Evolutionary conservation across 2,113 vertebrate genomes (phyloP).

Genomic region (Malurus melanocephalus): DNA sequence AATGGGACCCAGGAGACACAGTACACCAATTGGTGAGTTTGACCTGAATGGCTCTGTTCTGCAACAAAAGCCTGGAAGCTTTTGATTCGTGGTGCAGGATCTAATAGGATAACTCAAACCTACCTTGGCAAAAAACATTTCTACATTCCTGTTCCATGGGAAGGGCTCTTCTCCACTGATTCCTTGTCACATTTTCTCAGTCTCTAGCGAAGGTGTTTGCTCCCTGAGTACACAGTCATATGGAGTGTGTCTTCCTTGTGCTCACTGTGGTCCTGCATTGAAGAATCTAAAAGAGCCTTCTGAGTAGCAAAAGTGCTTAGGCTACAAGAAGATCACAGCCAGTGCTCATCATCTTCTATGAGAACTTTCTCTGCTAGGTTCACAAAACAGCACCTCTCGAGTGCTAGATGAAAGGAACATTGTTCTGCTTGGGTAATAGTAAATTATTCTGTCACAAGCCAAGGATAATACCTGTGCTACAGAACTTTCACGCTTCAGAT

Average conservation of each 20-base stretch:
- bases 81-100: not conserved
- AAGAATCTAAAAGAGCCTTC: not conserved
- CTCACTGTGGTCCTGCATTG: not conserved
- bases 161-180: not conserved
- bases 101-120: not conserved
- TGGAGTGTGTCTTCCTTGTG: not conserved
- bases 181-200: not conserved
- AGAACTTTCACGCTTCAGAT: constrained; percentile 35
- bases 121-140: not conserved
- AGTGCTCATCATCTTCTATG: not conserved
- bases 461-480: not conserved
- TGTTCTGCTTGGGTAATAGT: not conserved
- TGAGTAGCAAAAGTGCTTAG: not conserved
- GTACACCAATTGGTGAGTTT: constrained; percentile 93
- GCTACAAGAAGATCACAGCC: not conserved
- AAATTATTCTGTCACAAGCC: not conserved
- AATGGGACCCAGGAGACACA: constrained; percentile 90
- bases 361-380: not conserved
- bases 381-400: not conserved
- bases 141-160: fast-evolving
- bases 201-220: not conserved
- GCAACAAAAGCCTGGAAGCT: not conserved
- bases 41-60: not conserved
- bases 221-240: not conserved
- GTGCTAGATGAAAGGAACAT: not conserved